Conservation (phyloP, 2,888 invertebrate species). For the Philereme transversata region DNA sequence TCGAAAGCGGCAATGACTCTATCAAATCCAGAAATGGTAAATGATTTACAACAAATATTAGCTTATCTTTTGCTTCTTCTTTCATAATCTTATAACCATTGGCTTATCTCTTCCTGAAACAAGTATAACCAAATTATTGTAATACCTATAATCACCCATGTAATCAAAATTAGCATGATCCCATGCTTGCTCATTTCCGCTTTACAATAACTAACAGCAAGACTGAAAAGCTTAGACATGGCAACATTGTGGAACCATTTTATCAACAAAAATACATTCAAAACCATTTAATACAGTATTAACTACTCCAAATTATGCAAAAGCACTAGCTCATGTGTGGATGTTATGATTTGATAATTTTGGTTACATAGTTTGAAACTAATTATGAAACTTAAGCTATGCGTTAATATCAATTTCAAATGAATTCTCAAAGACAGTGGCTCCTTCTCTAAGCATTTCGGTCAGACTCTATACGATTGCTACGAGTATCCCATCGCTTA, state of each 20-base stretch:
- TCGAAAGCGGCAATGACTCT: slow-evolving; percentile 30
- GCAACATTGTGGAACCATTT: no score
- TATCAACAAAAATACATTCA: no score
- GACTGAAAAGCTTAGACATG: no score
- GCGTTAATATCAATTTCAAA: no score
- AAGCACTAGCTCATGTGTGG: no score
- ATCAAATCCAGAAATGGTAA: slow-evolving; percentile 24
- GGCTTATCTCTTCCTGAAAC: slow-evolving; percentile 5
- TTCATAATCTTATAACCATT: slow-evolving; percentile 8
- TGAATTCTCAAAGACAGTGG: no score
- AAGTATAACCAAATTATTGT: slow-evolving; percentile 1
- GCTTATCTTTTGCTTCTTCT: slow-evolving; percentile 18
- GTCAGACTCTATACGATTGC: slow-evolving; percentile 39
- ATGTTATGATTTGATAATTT: no score
- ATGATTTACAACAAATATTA: slow-evolving; percentile 7
- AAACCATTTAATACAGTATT: no score
- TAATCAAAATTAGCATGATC: slow-evolving; percentile 16
- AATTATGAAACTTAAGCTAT: no score
- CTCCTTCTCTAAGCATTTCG: no score
- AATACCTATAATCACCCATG: slow-evolving; percentile 2
- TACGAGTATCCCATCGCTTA: slow-evolving; percentile 69
- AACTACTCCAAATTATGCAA: no score
- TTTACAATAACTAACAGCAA: slow-evolving; percentile 21
- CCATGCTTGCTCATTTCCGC: slow-evolving; percentile 38
- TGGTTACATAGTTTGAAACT: no score